Conservation (phyloP, 2,797 vertebrate genomes). For the Gobio occitaniae region DNA sequence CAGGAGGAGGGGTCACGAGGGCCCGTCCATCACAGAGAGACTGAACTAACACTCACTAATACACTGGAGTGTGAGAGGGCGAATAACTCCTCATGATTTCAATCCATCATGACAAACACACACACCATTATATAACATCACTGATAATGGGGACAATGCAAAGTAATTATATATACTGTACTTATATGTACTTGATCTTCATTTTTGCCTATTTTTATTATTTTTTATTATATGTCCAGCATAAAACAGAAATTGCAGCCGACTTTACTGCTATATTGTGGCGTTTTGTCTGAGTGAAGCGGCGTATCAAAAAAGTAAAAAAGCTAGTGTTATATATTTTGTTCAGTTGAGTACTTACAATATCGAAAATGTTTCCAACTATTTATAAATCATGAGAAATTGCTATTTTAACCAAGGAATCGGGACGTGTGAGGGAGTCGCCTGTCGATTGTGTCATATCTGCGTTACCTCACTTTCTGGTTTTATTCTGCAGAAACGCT, state of each 20-base stretch:
- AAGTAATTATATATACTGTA: neutral
- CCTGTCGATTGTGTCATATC: too few species aligned
- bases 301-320: neutral
- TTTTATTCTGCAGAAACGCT: too few species aligned
- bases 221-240: neutral
- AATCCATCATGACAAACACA: constrained; percentile 34
- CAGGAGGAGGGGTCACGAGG: constrained; percentile 66
- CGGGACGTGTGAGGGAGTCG: too few species aligned
- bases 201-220: neutral
- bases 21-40: constrained; percentile 73
- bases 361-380: too few species aligned
- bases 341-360: too few species aligned
- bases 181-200: neutral
- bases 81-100: constrained; percentile 71
- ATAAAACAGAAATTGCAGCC: neutral
- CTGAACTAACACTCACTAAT: constrained; percentile 64
- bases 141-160: neutral
- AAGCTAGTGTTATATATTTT: too few species aligned
- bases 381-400: too few species aligned
- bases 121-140: constrained; percentile 26
- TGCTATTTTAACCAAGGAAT: too few species aligned
- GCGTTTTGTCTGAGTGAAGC: neutral
- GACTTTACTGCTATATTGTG: neutral
- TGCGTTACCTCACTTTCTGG: too few species aligned
- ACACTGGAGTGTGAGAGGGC: constrained; percentile 69